Evolutionary conservation across 2,888 invertebrate species (phyloP).

Genomic region (Caenorhabditis japonica): DNA sequence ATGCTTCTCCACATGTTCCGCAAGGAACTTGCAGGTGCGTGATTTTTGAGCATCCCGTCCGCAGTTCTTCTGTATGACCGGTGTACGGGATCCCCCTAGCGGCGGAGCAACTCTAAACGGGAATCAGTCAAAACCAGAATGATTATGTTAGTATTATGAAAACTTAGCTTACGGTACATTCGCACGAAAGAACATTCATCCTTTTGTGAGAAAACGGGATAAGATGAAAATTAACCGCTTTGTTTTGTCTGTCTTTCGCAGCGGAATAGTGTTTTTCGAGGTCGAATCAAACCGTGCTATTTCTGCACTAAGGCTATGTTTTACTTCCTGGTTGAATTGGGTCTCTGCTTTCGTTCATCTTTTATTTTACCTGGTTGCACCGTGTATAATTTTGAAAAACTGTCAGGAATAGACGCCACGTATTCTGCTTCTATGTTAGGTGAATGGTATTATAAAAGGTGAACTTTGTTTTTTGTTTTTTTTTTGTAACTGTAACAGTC

Average conservation of each 20-base stretch:
- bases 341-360: conserved; percentile 15
- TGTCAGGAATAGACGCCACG: conserved; percentile 23
- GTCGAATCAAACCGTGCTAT: conserved; percentile 45
- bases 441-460: conserved; percentile 45
- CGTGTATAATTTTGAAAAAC: conserved; percentile 16
- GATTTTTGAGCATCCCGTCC: too few relatives aligned
- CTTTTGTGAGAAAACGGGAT: too few relatives aligned
- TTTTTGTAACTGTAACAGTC: neutral
- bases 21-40: conserved; percentile 56
- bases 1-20: conserved; percentile 70
- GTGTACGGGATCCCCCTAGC: too few relatives aligned
- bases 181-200: too few relatives aligned
- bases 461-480: conserved; percentile 4
- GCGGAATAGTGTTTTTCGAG: conserved; percentile 48
- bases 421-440: conserved; percentile 39
- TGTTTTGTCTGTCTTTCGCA: conserved; percentile 25
- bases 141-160: too few relatives aligned
- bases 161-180: too few relatives aligned
- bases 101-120: too few relatives aligned
- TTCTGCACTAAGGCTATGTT: conserved; percentile 35
- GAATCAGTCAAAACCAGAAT: too few relatives aligned
- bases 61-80: too few relatives aligned
- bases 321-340: conserved; percentile 43
- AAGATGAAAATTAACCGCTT: conserved; percentile 48
- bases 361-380: neutral